Evolutionary conservation across 35 echinoderm and acorn worm species (phyloP), one percentile per base, ranked within the genome.

Genomic region (Hemicentrotus pulcherrimus): DNA sequence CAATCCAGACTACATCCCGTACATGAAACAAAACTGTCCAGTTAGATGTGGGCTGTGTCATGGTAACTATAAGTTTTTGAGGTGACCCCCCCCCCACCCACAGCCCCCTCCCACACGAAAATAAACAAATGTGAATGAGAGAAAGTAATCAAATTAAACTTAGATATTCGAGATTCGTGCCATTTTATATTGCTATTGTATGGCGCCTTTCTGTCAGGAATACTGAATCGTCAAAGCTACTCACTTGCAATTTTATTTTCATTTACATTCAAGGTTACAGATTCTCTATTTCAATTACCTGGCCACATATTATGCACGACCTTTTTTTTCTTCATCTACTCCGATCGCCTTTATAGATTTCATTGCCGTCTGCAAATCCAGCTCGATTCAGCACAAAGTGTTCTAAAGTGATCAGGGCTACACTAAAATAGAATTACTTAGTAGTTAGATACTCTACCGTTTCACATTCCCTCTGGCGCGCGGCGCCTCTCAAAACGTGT

Each of bases 11-110:
- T 97, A 97, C 88, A 45, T 31, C 24, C 45, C 95, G 22, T 97
- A 94, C 86, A 97, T 97, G 95, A 47, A 32, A 85, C 45, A 47
- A 19, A 97, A 96, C 47, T 97, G 97, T 46, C 46, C 95, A 5
- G 60, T 96, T 16, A 71, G 95, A 0, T 97, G 97, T 61, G 97
- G 97, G 47, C 78, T 95, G 31, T 97, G 97, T 87, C 94, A 95
- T 86, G 93, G 94, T 95, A 86, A 88, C 46, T 65, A 90, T 28
- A 30, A 90, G 32, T 16, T 18, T 32, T 89, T 15, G 2, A 90
- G 33, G 22, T 33, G 22, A 89, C 31, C 31, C 31, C 87, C 6
- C 32, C 31, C 87, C 31, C 87, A 12, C 87, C 87, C 32, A 24
- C 31, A 2, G 5, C 32, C 32, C 6, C 0, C 31, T 10, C 31